These are phyloP conservation scores for Styela clava DNA, from an alignment of 23 tunicate species.

Conservation along the genomic window DNA sequence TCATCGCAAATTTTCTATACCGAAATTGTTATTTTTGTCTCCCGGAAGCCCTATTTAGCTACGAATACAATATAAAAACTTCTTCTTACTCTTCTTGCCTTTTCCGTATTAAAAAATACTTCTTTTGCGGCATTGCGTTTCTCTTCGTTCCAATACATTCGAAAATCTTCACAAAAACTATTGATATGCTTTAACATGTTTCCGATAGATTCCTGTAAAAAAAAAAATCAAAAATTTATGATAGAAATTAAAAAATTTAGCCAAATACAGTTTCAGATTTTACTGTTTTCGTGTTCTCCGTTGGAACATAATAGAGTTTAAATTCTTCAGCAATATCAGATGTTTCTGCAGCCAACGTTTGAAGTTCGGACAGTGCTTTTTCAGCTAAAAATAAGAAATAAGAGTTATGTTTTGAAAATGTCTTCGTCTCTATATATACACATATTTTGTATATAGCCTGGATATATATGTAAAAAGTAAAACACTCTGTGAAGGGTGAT, in stretches of 20 bases:
- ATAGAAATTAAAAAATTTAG: background rate
- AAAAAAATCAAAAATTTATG: background rate
- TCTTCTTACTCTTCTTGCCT: slow-evolving; percentile 37
- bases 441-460: background rate
- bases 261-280: no score
- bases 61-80: no score
- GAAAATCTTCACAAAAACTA: slow-evolving; percentile 52
- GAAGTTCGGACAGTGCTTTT: slow-evolving; percentile 3
- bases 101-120: slow-evolving; percentile 61
- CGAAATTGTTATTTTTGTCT: no score
- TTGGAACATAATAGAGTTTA: slow-evolving; percentile 57
- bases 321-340: slow-evolving; percentile 54
- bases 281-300: slow-evolving; percentile 13
- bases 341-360: slow-evolving; percentile 36
- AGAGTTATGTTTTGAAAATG: background rate
- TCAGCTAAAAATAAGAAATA: slow-evolving; percentile 26
- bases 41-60: no score
- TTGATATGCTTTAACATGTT: slow-evolving; percentile 42
- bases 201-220: slow-evolving; percentile 44
- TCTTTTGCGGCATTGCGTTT: slow-evolving; percentile 42
- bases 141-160: slow-evolving; percentile 43
- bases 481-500: no score
- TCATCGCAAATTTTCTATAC: no score
- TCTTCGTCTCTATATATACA: background rate
- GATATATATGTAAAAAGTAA: no score